These are phyloP conservation scores for Phocoena phocoena DNA, from an alignment of 2,113 vertebrate species.

Conservation along the genomic window DNA sequence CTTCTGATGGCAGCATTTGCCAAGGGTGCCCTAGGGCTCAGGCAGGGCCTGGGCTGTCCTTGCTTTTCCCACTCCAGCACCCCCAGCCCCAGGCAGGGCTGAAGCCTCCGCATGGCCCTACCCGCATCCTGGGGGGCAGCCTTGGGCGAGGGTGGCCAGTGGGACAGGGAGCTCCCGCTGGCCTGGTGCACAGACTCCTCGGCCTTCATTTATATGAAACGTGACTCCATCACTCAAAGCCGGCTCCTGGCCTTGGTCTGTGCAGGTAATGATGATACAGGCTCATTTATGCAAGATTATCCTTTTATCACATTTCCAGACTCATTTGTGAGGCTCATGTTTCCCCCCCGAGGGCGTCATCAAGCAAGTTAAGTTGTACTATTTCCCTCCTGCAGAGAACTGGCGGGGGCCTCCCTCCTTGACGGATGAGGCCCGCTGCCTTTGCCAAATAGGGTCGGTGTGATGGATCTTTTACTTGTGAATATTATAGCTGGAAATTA, in stretches of 20 bases:
- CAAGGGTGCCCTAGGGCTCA: background rate
- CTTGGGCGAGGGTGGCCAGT: background rate
- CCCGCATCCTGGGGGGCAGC: background rate
- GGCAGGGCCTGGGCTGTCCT: background rate
- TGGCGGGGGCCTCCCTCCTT: slow-evolving; percentile 88
- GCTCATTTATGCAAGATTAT: slow-evolving; percentile 92
- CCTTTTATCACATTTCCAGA: slow-evolving; percentile 90
- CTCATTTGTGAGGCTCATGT: slow-evolving; percentile 89
- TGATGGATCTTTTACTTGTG: slow-evolving; percentile 91
- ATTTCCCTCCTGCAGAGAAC: slow-evolving; percentile 89
- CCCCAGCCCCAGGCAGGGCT: background rate
- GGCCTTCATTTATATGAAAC: slow-evolving; percentile 61
- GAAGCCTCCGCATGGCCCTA: fast-evolving
- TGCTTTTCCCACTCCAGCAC: background rate
- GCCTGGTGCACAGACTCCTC: background rate
- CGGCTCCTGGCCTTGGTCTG: slow-evolving; percentile 67
- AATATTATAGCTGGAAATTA: slow-evolving; percentile 92
- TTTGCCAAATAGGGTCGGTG: slow-evolving; percentile 89
- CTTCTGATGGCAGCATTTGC: too few relatives aligned
- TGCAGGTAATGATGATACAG: slow-evolving; percentile 87
- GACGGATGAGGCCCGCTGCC: slow-evolving; percentile 91
- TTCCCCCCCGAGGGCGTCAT: slow-evolving; percentile 88
- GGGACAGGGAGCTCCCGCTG: background rate
- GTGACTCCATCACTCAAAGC: slow-evolving; percentile 64
- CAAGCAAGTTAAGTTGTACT: slow-evolving; percentile 90